phyloP scores from a whole-genome alignment of 2,888 invertebrate species.

The Tenthredo notha region DNA sequence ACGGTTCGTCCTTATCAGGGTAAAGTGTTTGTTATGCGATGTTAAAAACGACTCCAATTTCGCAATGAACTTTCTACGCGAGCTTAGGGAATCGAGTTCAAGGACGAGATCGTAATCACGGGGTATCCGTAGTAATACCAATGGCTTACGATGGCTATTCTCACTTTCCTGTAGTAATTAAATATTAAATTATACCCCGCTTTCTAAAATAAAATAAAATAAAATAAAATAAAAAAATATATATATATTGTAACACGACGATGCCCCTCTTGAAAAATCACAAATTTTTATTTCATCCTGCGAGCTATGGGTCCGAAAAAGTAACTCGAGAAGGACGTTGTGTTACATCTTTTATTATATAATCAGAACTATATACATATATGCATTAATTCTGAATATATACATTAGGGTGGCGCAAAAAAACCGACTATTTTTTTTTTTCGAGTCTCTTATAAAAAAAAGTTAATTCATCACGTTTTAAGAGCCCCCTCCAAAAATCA shows the following conservation, averaged over 20 bases:
- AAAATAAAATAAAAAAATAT: constrained; percentile 18
- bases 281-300: constrained; percentile 11
- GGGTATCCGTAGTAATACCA: constrained; percentile 90
- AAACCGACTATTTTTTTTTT: too few relatives aligned
- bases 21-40: constrained; percentile 90
- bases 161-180: constrained; percentile 81
- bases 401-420: too few relatives aligned
- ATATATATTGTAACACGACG: not conserved
- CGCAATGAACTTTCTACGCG: constrained; percentile 91
- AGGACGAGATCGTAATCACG: constrained; percentile 96
- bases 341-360: not conserved
- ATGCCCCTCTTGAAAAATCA: not conserved
- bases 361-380: not conserved
- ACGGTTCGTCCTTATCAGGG: constrained; percentile 83
- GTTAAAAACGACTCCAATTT: constrained; percentile 92
- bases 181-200: constrained; percentile 45
- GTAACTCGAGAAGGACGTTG: not conserved
- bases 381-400: too few relatives aligned
- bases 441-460: too few relatives aligned
- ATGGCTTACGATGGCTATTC: constrained; percentile 86
- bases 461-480: too few relatives aligned
- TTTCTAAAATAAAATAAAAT: constrained; percentile 17
- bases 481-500: too few relatives aligned
- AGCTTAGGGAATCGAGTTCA: constrained; percentile 91
- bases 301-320: not conserved